phyloP scores from a whole-genome alignment of 2,888 invertebrate species.

The Dryocosmus kuriphilus region DNA sequence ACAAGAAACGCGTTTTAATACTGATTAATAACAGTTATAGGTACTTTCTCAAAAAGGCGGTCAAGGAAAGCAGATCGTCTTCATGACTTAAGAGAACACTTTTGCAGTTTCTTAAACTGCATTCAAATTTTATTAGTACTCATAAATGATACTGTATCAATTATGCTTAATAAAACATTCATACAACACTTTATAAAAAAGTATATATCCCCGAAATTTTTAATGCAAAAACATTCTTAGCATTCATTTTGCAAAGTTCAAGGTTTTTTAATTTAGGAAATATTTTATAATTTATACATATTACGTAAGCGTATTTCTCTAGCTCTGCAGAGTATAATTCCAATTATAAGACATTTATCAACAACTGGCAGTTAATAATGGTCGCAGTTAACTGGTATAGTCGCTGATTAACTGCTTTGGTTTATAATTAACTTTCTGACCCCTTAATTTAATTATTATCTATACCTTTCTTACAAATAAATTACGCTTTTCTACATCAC shows the following conservation, averaged over 20 bases:
- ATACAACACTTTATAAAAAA: no score
- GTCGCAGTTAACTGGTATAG: neutral
- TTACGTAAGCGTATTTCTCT: no score
- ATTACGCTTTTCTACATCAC: neutral
- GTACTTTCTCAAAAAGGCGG: neutral
- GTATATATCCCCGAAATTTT: no score
- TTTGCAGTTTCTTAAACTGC: neutral
- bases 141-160: no score
- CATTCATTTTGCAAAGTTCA: no score
- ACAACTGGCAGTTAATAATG: conserved; percentile 1
- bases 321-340: no score
- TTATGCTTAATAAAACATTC: no score
- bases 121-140: neutral
- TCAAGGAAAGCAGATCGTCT: neutral
- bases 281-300: no score
- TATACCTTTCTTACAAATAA: neutral
- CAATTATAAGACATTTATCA: neutral
- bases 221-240: no score
- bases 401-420: neutral
- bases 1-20: neutral
- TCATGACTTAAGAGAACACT: conserved; percentile 7
- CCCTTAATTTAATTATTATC: neutral
- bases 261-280: no score
- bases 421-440: conserved; percentile 1
- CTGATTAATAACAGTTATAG: neutral